Evolutionary conservation across 2,797 vertebrate species (phyloP).

Genomic region (Pantherophis vulpinus): DNA sequence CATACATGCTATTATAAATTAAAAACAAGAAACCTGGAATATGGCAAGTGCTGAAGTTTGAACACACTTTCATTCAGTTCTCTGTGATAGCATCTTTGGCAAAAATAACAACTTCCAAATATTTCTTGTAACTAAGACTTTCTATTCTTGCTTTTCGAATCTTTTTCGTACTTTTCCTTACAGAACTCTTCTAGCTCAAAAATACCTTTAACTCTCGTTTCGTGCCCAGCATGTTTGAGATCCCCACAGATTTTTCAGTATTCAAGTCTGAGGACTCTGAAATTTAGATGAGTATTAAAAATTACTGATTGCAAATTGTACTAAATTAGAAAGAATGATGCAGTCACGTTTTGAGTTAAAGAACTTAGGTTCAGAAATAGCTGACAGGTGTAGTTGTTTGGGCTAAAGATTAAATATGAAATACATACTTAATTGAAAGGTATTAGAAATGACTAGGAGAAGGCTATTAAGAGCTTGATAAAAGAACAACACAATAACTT

Average conservation of each 20-base stretch:
- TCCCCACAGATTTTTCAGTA: not conserved
- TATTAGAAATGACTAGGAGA: constrained; percentile 1
- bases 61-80: not conserved
- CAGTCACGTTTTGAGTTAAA: constrained; percentile 16
- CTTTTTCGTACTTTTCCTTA: not conserved
- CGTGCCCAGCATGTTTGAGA: not conserved
- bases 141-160: not conserved
- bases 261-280: not conserved
- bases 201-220: not conserved
- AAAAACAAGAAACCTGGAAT: not conserved
- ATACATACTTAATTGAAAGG: constrained; percentile 2
- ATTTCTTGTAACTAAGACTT: not conserved
- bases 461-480: not conserved
- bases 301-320: constrained; percentile 8
- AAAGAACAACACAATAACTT: not conserved
- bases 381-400: constrained; percentile 14
- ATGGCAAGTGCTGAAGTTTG: not conserved
- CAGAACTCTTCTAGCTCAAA: not conserved
- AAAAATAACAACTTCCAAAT: not conserved
- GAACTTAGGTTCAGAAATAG: constrained; percentile 24
- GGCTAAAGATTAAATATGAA: constrained; percentile 29
- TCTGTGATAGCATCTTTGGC: not conserved
- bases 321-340: constrained; percentile 12
- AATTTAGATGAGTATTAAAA: not conserved
- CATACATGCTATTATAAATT: not conserved